Evolutionary conservation across 2,113 vertebrate genomes (phyloP), one percentile per base, ranked within the genome.

Genomic region (Sebastes fasciatus): DNA sequence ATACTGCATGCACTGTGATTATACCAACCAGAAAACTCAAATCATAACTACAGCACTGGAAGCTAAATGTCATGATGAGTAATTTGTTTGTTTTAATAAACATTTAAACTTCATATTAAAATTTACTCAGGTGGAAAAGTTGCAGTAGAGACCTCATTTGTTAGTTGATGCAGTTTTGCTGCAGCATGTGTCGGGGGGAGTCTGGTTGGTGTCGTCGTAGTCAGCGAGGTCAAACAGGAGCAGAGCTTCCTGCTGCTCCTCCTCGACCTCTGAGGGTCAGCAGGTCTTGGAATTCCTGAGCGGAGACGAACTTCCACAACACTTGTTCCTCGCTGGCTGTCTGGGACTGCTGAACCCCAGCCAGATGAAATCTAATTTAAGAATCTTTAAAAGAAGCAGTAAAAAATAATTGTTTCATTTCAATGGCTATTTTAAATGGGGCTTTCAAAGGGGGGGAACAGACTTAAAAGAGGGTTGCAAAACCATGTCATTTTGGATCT

Each of bases 291-390:
- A 88, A 89, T 92, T 89, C 84, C 75, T 79, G 83, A 78, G 80
- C 74, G 87, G 91, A 92, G 91, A 91, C 77, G 23, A 66, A 71
- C 60, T 86, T 90, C 76, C 76, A 45, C 85, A 86, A 79, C 88
- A 89, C 76, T 81, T 89, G 85, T 69, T 87, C 74, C 75, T 45
- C 8, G 10, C 23, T 26, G 2, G 70, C 71, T 75, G 74, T 74
- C 48, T 79, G 13, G 48, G 48, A 55, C 42, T 4, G 5, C 48
- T 42, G 17, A 69, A 77, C 48, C 8, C 40, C 77, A 68, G 72
- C 51, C 14, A 19, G 8, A n/a, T 60, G 40, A 49, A 63, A 17
- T 76, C 71, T 84, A 85, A 75, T 83, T 89, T 69, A 63, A 69
- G 79, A 65, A 45, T 34, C 21, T 23, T 65, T 5, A 49, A 60